Percentiles rank a stretch among this genome's conserved stretches.
Conservation (phyloP, 1,140 invertebrate species). For the Plutomurus gul region DNA sequence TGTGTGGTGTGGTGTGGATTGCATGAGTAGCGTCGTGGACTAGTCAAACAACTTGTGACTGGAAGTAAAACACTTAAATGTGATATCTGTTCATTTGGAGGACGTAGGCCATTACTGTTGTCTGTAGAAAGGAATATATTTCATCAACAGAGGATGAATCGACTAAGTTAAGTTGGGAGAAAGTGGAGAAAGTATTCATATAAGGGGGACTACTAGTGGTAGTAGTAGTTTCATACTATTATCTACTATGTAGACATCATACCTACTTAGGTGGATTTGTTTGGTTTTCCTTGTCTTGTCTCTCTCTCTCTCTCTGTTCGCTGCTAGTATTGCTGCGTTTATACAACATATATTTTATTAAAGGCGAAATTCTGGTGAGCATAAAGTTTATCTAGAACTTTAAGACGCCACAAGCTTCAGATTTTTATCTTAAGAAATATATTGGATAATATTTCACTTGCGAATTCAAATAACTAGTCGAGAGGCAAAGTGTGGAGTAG, state of each 20-base stretch:
- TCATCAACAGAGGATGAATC: not conserved
- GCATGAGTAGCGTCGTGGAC: not conserved
- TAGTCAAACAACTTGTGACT: no score
- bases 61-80: not conserved
- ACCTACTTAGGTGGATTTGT: not conserved
- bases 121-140: slow-evolving; percentile 12
- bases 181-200: not conserved
- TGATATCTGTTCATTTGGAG: not conserved
- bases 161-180: not conserved
- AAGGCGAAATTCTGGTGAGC: not conserved
- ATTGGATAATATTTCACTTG: slow-evolving; percentile 7
- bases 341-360: not conserved
- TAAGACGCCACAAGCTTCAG: slow-evolving; percentile 5
- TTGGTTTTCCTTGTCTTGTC: not conserved
- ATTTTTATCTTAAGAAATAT: slow-evolving; percentile 23
- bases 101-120: not conserved
- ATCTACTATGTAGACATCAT: not conserved
- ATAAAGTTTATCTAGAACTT: slow-evolving; percentile 9
- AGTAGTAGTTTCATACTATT: not conserved
- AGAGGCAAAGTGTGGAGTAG: not conserved
- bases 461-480: not conserved
- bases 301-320: not conserved
- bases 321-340: not conserved
- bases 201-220: not conserved
- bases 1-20: not conserved